Evolutionary conservation across 2,888 invertebrate genomes (phyloP), one percentile per base, ranked within the genome.

Genomic region (Iselma pallidipennis): DNA sequence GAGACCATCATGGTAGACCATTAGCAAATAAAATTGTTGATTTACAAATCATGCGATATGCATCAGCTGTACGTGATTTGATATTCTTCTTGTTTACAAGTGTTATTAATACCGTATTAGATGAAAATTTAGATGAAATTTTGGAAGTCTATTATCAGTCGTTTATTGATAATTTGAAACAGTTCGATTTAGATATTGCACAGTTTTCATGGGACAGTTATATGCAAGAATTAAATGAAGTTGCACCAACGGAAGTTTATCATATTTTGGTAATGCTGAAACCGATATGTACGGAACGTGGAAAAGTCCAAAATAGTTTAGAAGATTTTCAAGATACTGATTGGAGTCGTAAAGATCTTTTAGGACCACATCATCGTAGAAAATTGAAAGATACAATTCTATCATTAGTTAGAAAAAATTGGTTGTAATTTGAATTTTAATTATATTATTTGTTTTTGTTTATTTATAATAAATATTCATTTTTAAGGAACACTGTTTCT

Each of bases 11-110:
- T 3, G 82, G 82, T 2, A 70, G 74, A n/a, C 82, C 85, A 0
- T 72, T 79, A 0, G 81, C 82, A 61, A 74, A 87, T 2, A 88
- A 87, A 76, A 82, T 88, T 49, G 81, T 88, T 0, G 88, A 88
- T 69, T 84, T 87, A 61, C 88, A 88, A 75, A 81, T 86, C 26
- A 83, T 85, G 45, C 74, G 82, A 12, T 85, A 84, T 59, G 79
- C 82, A 33, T 85, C 85, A 4, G 79, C 85, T 3, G 69, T 82
- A 0, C 82, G 84, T 21, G 88, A 88, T 72, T 69, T 88, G 12
- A 72, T 85, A 0, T 88, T 88, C 66, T 83, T 87, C 54, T 61
- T 88, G 6, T 83, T 85, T 31, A 82, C 85, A 0, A 87, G 87
- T 66, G 81, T 86, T 1, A 77, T 81, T 1, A 77, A 80, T 7